phyloP scores from a whole-genome alignment of 2,888 invertebrate species.

The Nymphalis c-album region DNA sequence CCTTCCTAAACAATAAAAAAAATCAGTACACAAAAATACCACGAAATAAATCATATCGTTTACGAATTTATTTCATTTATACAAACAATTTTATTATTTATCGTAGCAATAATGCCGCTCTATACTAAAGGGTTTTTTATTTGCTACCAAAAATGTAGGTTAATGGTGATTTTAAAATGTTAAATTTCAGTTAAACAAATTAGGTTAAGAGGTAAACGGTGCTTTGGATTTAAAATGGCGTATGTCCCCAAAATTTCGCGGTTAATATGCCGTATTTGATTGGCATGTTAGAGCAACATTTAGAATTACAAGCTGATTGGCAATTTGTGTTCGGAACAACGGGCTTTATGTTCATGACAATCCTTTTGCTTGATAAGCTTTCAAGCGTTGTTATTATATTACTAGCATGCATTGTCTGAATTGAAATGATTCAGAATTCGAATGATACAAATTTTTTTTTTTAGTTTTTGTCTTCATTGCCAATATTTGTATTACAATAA shows the following conservation, averaged over 20 bases:
- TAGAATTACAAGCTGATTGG: constrained; percentile 12
- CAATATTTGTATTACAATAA: too few relatives aligned
- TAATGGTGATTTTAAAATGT: constrained; percentile 26
- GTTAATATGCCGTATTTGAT: constrained; percentile 14
- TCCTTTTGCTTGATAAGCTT: not conserved
- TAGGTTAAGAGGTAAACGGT: constrained; percentile 24
- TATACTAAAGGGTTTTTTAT: constrained; percentile 1
- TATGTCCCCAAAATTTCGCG: constrained; percentile 25
- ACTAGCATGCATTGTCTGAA: not conserved
- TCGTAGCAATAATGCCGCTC: not conserved
- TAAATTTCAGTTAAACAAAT: constrained; percentile 23
- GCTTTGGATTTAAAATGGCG: constrained; percentile 18
- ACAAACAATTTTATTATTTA: not conserved
- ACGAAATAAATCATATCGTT: too few relatives aligned
- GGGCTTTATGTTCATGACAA: constrained; percentile 1
- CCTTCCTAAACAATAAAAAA: too few relatives aligned
- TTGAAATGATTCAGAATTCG: too few relatives aligned
- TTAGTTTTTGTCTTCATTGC: too few relatives aligned
- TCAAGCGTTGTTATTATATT: too few relatives aligned
- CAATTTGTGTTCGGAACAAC: constrained; percentile 9
- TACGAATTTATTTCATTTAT: too few relatives aligned
- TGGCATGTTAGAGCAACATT: constrained; percentile 2
- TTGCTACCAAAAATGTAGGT: constrained; percentile 28
- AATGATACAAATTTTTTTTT: too few relatives aligned
- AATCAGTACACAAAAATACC: too few relatives aligned